Evolutionary conservation across 2,113 vertebrate species (phyloP), one percentile per base, ranked within the genome.

Genomic region (Pithys albifrons): DNA sequence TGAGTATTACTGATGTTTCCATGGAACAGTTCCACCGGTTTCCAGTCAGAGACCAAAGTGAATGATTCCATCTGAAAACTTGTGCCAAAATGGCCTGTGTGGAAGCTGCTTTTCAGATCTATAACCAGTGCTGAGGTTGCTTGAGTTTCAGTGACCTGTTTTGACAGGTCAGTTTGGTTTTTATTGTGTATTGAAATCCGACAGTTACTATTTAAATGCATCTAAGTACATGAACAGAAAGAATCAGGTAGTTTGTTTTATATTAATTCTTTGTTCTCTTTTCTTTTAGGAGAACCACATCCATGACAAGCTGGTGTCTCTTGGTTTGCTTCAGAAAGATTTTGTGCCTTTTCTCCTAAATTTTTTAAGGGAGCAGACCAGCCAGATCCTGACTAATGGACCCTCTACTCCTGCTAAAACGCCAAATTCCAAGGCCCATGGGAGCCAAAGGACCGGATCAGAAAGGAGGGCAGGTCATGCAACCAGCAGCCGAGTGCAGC

Each of bases 321-420:
- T 98, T 46, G 72, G n/a, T 79, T 96, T 97, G 5, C 98, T 98
- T 90, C 98, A 98, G 91, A 98, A 99, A 73, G 99, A 99, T 88
- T 99, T 99, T 97, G 99, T 99, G 88, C 98, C 99, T 82, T 99
- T 99, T 95, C 97, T 99, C 73, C 97, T 99, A 35, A 99, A 99
- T 95, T 99, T 99, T 97, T 98, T 99, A 93, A 98, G 99, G 87
- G 99, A 99, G 77, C 99, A 99, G 96, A 99, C 99, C 95, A 98
- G 98, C 92, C 98, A 98, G 70, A 98, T 99, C 55, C 97, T 99
- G 52, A 98, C 98, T 62, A 98, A 99, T 95, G 99, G 99, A 14
- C 99, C 99, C 7, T 97, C 99, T 55, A 99, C 99, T 6, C 99
- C 99, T 18, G 99, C 99, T 90, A 99, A 99, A 97, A 99, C 98